phyloP scores from a whole-genome alignment of 2,888 invertebrate species.

The Caenorhabditis sp. region DNA sequence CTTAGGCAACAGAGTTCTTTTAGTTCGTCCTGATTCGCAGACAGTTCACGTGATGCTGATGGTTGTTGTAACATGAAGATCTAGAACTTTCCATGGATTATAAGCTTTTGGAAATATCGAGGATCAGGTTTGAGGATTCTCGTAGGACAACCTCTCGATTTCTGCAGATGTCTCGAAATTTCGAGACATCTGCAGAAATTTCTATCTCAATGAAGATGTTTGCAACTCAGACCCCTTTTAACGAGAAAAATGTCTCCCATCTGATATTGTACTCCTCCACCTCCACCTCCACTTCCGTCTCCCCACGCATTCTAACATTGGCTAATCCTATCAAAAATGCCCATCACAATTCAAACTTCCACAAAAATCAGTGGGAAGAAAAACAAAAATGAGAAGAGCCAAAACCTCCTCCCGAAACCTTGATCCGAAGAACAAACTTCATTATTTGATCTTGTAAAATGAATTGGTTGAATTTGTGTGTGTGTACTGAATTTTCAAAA shows the following conservation, averaged over 20 bases:
- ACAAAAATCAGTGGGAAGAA: constrained; percentile 19
- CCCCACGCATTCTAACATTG: constrained; percentile 4
- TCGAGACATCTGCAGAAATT: too few relatives aligned
- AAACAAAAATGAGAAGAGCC: background rate
- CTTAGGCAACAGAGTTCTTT: constrained; percentile 19
- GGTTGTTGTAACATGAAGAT: background rate
- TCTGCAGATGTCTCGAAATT: too few relatives aligned
- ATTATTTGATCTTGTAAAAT: constrained; percentile 36
- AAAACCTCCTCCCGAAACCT: constrained; percentile 5
- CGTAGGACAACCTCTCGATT: too few relatives aligned
- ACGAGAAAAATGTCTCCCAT: too few relatives aligned
- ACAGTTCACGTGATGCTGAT: constrained; percentile 7
- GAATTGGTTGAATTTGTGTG: constrained; percentile 19
- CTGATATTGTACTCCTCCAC: background rate
- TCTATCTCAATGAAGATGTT: too few relatives aligned
- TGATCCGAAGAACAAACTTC: constrained; percentile 41
- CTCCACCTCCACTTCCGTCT: background rate
- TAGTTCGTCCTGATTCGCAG: background rate
- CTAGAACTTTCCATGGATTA: too few relatives aligned
- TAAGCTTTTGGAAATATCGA: too few relatives aligned
- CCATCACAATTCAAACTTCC: constrained; percentile 22
- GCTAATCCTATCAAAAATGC: background rate
- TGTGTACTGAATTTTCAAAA: constrained; percentile 33
- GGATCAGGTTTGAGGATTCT: too few relatives aligned
- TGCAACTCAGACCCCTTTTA: too few relatives aligned